phyloP scores from a whole-genome alignment of 2,888 invertebrate genomes.

The Cheilosia variabilis region DNA sequence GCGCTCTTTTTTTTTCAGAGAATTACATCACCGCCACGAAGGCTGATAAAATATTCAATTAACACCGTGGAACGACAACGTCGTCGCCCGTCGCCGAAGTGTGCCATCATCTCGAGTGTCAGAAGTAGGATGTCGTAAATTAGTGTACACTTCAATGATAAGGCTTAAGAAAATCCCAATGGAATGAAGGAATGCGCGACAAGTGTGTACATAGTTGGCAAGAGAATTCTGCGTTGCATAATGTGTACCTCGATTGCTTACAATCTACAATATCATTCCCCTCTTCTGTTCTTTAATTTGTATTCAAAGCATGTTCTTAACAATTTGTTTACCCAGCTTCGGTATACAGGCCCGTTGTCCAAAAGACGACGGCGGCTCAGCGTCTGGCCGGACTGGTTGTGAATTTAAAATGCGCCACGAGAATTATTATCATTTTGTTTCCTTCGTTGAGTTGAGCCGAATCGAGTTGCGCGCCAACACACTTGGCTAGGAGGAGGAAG shows the following conservation, averaged over 20 bases:
- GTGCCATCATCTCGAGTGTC: constrained; percentile 48
- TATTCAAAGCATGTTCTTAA: constrained; percentile 31
- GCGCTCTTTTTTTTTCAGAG: constrained; percentile 8
- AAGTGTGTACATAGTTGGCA: background rate
- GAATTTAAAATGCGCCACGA: constrained; percentile 35
- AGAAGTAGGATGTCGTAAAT: constrained; percentile 61
- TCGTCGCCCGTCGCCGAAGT: constrained; percentile 38
- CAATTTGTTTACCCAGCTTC: constrained; percentile 32
- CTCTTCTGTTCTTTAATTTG: constrained; percentile 19
- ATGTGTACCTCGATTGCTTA: background rate
- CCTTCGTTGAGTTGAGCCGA: background rate
- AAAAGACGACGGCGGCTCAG: constrained; percentile 17
- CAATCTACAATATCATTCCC: constrained; percentile 7
- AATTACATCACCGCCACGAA: constrained; percentile 48
- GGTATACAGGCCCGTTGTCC: constrained; percentile 9
- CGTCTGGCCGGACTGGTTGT: constrained; percentile 29
- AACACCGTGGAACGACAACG: constrained; percentile 40
- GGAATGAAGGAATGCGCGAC: constrained; percentile 21
- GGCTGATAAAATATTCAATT: constrained; percentile 57
- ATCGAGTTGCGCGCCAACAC: background rate
- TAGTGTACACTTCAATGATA: constrained; percentile 50
- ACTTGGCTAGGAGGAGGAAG: constrained; percentile 32
- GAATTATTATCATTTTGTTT: constrained; percentile 16
- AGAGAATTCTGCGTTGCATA: constrained; percentile 24
- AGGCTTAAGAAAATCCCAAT: constrained; percentile 35